Base-by-base conservation (phyloP, 2,888 invertebrate species). In the Mayetiola destructor region DNA sequence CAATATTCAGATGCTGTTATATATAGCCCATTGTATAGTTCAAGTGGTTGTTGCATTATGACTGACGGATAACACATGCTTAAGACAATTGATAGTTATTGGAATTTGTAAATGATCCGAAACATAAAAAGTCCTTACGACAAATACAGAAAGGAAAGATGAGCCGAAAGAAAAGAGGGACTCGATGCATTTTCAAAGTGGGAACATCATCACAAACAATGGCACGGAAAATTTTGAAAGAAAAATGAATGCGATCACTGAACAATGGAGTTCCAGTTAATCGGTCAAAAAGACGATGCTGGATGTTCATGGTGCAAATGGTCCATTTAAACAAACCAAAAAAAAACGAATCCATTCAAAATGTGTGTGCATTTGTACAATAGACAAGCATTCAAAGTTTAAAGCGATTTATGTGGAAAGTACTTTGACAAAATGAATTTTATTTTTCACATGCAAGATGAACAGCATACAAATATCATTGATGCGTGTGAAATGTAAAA, bases 21-120 rank as follows among this genome's bases (percentile, higher is more conserved):
- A n/a, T n/a, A 27, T 23, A 48, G 48, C 48, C 48, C 16, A n/a
- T 48, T 3, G 42, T 23, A 27, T 27, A 27, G 9, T 27, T 27
- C 48, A 48, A 48, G 48, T 48, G 48, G n/a, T 27, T 48, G 42
- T 48, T 40, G 14, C 16, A 48, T 48, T 48, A 27, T 48, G 27
- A 27, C 48, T 27, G 48, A 48, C n/a, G 48, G 48, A 48, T 48
- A 48, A 48, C 48, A 48, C 48, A 48, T 48, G 48, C 16, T 48
- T 48, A 48, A 48, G 48, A 48, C 48, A 48, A 48, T 48, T 48
- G 48, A 48, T 27, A 48, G 48, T 48, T 48, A 48, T 48, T 48
- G 27, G 48, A 48, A 48, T 48, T 48, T 48, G 27, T 16, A 48
- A 48, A 48, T 48, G 48, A 48, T 27, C 23, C 48, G 27, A 48